phyloP scores from a whole-genome alignment of 35 echinoderm and acorn worm species.

The Eucidaris tribuloides region DNA sequence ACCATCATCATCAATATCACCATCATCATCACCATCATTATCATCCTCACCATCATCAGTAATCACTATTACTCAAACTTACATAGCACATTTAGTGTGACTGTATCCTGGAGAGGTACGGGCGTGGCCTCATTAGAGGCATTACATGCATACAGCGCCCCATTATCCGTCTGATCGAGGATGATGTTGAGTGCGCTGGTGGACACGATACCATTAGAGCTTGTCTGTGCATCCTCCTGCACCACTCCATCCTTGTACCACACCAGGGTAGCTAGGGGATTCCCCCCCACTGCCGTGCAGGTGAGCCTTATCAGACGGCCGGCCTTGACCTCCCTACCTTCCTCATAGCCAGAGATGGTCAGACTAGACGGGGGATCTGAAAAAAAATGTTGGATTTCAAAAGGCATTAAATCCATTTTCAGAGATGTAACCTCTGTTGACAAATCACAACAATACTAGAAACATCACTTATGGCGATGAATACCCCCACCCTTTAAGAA shows the following conservation, averaged over 20 bases:
- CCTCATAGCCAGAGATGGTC: slow-evolving; percentile 52
- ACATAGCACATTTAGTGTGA: slow-evolving; percentile 78
- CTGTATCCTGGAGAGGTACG: slow-evolving; percentile 44
- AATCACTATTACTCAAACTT: slow-evolving; percentile 41
- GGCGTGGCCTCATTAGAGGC: slow-evolving; percentile 81
- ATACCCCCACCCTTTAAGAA: no score
- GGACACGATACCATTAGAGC: slow-evolving; percentile 20
- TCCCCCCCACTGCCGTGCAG: slow-evolving; percentile 72
- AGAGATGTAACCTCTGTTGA: no score
- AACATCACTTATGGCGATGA: no score
- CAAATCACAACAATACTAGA: no score
- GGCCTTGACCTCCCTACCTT: slow-evolving; percentile 25
- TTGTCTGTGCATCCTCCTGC: slow-evolving; percentile 26
- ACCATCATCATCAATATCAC: no score
- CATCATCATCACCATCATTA: no score
- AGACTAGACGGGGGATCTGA: slow-evolving; percentile 72
- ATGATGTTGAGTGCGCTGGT: slow-evolving; percentile 63
- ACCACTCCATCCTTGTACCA: slow-evolving; percentile 71
- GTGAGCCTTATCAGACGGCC: slow-evolving; percentile 33
- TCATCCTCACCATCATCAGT: no score
- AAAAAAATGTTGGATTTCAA: no score
- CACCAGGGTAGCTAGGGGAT: slow-evolving; percentile 78
- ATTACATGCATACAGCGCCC: slow-evolving; percentile 79
- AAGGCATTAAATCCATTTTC: no score
- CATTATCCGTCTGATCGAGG: slow-evolving; percentile 78